Percentiles rank a stretch among this genome's conserved stretches.
These are phyloP conservation scores for Paguma larvata DNA, from an alignment of 2,797 vertebrate genomes.

Conservation along the genomic window DNA sequence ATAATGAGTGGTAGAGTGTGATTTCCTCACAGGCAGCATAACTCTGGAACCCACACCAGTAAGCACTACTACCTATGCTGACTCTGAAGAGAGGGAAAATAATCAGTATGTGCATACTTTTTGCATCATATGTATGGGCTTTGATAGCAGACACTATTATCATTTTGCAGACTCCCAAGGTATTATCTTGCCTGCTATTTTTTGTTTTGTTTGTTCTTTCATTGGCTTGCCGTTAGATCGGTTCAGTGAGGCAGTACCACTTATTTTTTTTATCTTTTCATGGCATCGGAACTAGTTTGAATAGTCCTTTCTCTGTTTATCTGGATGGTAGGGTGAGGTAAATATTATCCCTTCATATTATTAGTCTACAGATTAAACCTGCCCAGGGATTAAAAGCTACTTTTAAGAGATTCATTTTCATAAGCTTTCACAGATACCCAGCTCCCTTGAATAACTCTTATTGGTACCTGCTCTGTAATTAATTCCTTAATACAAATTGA, in stretches of 20 bases:
- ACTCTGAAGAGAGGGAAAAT: not conserved
- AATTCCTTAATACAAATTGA: not conserved
- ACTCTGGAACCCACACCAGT: not conserved
- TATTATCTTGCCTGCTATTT: not conserved
- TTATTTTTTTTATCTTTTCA: slow-evolving; percentile 49
- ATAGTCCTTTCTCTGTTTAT: not conserved
- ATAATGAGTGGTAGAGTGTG: not conserved
- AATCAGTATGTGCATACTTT: not conserved
- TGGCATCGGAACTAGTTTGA: not conserved
- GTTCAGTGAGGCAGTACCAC: not conserved
- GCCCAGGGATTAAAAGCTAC: not conserved
- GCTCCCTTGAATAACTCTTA: not conserved
- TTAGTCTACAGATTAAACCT: slow-evolving; percentile 31
- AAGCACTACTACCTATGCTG: not conserved
- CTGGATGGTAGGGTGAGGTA: not conserved
- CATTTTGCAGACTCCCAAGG: not conserved
- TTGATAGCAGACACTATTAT: not conserved
- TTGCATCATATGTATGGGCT: not conserved
- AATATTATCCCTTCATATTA: slow-evolving; percentile 29
- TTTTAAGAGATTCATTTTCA: slow-evolving; percentile 6
- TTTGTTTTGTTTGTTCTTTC: slow-evolving; percentile 4
- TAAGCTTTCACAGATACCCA: slow-evolving; percentile 1
- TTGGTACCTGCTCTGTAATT: not conserved
- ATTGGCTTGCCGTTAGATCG: not conserved
- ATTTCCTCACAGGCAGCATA: not conserved